Evolutionary conservation across 1,140 invertebrate genomes (phyloP).

Genomic region (Palaemon carinicauda): DNA sequence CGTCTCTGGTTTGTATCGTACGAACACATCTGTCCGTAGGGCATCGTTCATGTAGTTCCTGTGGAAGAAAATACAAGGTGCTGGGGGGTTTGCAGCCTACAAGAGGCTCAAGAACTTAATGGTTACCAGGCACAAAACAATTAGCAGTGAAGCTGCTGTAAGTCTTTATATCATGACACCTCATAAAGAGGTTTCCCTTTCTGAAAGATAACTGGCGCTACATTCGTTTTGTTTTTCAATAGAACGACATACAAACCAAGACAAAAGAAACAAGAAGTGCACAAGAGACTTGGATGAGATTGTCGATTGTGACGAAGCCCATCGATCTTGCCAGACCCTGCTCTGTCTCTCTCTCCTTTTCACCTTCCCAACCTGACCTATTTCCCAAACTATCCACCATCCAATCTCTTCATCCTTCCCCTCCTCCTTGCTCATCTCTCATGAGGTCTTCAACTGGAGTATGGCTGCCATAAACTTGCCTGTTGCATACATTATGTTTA

Average conservation of each 20-base stretch:
- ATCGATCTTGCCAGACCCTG: too few species aligned
- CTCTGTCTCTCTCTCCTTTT: conserved; percentile 6
- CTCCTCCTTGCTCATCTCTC: not conserved
- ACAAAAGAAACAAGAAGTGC: too few species aligned
- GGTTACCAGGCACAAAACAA: conserved; percentile 37
- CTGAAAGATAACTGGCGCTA: not conserved
- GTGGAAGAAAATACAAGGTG: conserved; percentile 59
- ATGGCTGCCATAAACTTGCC: too few species aligned
- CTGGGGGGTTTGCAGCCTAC: conserved; percentile 8
- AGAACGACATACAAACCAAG: conserved; percentile 26
- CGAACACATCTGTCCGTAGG: conserved; percentile 93
- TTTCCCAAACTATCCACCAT: conserved; percentile 7
- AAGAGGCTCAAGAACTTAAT: conserved; percentile 33
- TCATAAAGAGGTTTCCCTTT: not conserved
- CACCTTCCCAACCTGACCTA: conserved; percentile 50
- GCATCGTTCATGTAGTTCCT: conserved; percentile 99
- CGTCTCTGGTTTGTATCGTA: conserved; percentile 94
- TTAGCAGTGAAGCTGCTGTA: conserved; percentile 42
- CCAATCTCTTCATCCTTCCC: conserved; percentile 16
- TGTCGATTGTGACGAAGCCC: too few species aligned
- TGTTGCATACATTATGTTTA: too few species aligned
- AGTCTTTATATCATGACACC: conserved; percentile 34
- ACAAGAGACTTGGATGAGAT: too few species aligned
- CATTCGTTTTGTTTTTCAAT: conserved; percentile 7
- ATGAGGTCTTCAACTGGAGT: not conserved